These are phyloP conservation scores for Zaprionus davidi DNA, from an alignment of 1,140 invertebrate genomes.

Conservation along the genomic window DNA sequence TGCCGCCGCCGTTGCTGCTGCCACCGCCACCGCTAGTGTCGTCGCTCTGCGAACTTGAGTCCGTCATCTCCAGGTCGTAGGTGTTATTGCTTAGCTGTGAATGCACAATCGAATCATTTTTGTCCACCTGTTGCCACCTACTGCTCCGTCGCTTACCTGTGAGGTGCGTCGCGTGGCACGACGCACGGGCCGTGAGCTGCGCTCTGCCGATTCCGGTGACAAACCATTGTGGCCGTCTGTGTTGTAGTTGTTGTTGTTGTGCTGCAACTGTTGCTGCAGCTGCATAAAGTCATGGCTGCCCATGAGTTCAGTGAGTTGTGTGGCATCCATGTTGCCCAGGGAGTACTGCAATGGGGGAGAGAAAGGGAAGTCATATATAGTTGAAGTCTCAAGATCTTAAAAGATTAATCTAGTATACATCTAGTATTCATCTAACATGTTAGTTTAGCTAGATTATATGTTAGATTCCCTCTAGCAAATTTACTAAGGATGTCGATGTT, in stretches of 20 bases:
- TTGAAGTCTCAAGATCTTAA: not conserved
- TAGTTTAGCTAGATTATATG: not conserved
- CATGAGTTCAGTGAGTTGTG: slow-evolving; percentile 75
- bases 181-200: slow-evolving; percentile 66
- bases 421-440: no score
- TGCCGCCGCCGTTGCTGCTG: slow-evolving; percentile 81
- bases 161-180: slow-evolving; percentile 75
- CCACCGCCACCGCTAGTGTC: slow-evolving; percentile 83
- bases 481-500: not conserved
- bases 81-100: slow-evolving; percentile 81
- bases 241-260: slow-evolving; percentile 77
- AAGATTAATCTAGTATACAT: not conserved
- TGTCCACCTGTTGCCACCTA: not conserved
- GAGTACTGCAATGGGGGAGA: slow-evolving; percentile 13
- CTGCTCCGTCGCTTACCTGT: slow-evolving; percentile 59
- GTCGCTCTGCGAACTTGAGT: slow-evolving; percentile 84
- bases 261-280: slow-evolving; percentile 69
- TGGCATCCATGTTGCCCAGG: slow-evolving; percentile 61
- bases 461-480: not conserved
- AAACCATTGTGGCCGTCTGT: slow-evolving; percentile 72
- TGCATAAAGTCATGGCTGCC: slow-evolving; percentile 75
- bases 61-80: slow-evolving; percentile 84
- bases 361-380: not conserved
- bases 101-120: not conserved
- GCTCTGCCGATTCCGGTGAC: slow-evolving; percentile 66